These are phyloP conservation scores for Lepisosteus osseus DNA, from an alignment of 2,113 vertebrate genomes.

Conservation along the genomic window DNA sequence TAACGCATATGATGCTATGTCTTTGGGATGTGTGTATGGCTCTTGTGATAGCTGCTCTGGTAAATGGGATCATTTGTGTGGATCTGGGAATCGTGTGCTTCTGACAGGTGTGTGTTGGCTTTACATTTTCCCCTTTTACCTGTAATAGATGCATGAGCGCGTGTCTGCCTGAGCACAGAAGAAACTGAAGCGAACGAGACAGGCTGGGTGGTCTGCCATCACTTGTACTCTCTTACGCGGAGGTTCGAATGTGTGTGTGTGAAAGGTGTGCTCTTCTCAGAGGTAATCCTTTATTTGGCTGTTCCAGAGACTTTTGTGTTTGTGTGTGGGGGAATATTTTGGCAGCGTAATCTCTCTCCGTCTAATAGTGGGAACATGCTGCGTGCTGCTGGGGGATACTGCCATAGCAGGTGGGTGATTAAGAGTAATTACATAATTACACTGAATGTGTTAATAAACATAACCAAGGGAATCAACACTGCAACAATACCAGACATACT, in stretches of 20 bases:
- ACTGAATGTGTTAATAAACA: slow-evolving; percentile 75
- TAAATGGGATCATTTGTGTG: no score
- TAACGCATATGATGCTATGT: no score
- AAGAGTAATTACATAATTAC: slow-evolving; percentile 77
- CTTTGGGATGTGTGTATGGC: no score
- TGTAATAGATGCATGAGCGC: slow-evolving; percentile 45
- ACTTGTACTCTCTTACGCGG: slow-evolving; percentile 17
- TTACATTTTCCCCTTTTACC: no score
- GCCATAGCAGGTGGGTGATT: slow-evolving; percentile 76
- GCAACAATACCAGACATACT: slow-evolving; percentile 42
- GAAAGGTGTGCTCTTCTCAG: background rate
- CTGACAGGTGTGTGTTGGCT: no score
- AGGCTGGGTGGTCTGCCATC: slow-evolving; percentile 1
- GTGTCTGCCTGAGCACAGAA: slow-evolving; percentile 34
- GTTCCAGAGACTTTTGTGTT: slow-evolving; percentile 19
- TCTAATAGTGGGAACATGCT: slow-evolving; percentile 65
- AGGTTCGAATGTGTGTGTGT: slow-evolving; percentile 17
- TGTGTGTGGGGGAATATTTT: slow-evolving; percentile 55
- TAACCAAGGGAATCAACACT: slow-evolving; percentile 62
- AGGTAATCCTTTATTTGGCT: no score
- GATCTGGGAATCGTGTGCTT: no score
- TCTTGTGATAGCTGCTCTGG: no score
- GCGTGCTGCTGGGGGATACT: slow-evolving; percentile 51
- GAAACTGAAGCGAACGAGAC: background rate
- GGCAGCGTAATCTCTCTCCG: slow-evolving; percentile 51